These are phyloP conservation scores for Dipodomys merriami DNA, from an alignment of 2,113 vertebrate species.

Conservation along the genomic window DNA sequence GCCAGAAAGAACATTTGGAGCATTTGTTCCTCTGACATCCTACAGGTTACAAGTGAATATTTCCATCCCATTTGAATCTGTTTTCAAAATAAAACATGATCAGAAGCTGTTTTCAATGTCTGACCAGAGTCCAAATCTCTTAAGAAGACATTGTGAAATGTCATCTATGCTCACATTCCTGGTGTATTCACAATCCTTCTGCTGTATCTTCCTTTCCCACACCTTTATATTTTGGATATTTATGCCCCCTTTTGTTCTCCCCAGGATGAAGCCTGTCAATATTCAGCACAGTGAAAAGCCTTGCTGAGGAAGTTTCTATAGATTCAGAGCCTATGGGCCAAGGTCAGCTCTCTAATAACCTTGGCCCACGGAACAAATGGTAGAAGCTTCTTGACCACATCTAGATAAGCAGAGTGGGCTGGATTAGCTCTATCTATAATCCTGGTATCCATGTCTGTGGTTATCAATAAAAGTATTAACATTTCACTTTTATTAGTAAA, in stretches of 20 bases:
- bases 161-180: conserved; percentile 30
- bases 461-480: conserved; percentile 60
- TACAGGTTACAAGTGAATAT: conserved; percentile 56
- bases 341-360: neutral
- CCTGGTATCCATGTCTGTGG: conserved; percentile 3
- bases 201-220: neutral
- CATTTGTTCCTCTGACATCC: conserved; percentile 49
- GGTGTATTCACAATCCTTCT: conserved; percentile 32
- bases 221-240: conserved; percentile 13
- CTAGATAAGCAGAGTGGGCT: conserved; percentile 6
- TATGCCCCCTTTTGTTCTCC: neutral
- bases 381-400: conserved; percentile 45
- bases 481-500: neutral
- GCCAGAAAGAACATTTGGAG: conserved; percentile 64
- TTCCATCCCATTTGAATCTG: conserved; percentile 66
- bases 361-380: conserved; percentile 18
- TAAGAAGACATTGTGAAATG: conserved; percentile 61
- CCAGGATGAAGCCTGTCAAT: neutral
- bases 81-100: conserved; percentile 76
- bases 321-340: neutral
- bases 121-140: conserved; percentile 48
- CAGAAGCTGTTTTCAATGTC: conserved; percentile 59
- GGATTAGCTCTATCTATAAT: neutral
- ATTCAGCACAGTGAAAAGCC: neutral
- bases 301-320: neutral